Percentiles rank a stretch among this genome's conserved stretches.
phyloP scores from a whole-genome alignment of 1,140 invertebrate genomes.

The Pogonognathellus flavescens region DNA sequence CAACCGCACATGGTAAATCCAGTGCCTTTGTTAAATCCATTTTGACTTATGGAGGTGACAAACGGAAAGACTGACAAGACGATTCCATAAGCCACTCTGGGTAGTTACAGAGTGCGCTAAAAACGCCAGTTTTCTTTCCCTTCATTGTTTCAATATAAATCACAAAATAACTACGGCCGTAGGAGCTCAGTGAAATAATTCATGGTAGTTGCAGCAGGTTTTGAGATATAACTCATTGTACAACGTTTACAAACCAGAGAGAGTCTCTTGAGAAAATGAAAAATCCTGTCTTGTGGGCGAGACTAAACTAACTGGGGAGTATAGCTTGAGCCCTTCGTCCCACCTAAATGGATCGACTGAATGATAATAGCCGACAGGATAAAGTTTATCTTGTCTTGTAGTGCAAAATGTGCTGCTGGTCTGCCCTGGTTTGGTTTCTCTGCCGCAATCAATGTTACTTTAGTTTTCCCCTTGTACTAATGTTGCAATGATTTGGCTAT shows the following conservation, averaged over 20 bases:
- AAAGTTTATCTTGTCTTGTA: neutral
- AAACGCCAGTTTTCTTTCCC: no score
- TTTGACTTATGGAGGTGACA: no score
- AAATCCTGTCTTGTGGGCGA: neutral
- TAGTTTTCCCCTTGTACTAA: neutral
- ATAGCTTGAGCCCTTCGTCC: neutral
- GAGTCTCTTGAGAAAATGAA: neutral
- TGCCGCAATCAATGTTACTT: neutral
- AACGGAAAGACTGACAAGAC: no score
- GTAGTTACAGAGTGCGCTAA: no score
- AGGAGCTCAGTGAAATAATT: no score
- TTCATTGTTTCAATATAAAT: no score
- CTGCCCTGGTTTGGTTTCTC: neutral
- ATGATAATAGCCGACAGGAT: conserved; percentile 9
- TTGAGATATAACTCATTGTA: no score
- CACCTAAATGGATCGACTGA: neutral
- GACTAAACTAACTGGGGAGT: neutral
- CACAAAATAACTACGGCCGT: no score
- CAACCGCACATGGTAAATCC: no score
- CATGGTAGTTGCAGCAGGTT: no score
- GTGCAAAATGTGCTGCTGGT: neutral
- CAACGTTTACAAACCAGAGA: neutral
- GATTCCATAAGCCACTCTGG: no score
- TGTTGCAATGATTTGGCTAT: neutral
- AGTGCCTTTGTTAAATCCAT: no score